Evolutionary conservation across 2,888 invertebrate genomes (phyloP).

Genomic region (Drosophila neoperkinsi): DNA sequence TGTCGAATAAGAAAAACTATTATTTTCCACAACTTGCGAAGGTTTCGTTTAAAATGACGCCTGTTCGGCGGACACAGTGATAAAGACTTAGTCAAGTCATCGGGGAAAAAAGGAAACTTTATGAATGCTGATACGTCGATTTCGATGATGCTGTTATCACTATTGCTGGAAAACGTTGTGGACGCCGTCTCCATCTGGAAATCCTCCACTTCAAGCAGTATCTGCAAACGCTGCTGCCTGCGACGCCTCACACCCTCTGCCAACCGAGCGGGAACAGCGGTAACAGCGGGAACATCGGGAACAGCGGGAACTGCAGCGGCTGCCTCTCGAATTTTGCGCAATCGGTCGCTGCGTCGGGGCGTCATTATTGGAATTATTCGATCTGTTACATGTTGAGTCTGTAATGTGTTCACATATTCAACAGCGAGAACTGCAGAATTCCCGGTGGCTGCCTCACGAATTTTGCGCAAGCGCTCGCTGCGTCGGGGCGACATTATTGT

Average conservation of each 20-base stretch:
- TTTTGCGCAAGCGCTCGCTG: conserved; percentile 29
- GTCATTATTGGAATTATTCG: conserved; percentile 7
- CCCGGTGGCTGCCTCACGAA: not conserved
- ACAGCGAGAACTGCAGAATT: not conserved
- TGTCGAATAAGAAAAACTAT: not conserved
- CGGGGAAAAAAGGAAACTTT: not conserved
- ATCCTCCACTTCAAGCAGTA: not conserved
- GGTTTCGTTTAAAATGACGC: not conserved
- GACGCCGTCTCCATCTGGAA: not conserved
- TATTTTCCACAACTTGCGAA: not conserved
- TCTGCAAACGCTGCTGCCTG: no score
- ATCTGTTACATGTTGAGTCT: no score
- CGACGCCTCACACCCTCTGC: no score
- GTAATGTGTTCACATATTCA: not conserved
- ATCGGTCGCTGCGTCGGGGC: conserved; percentile 33
- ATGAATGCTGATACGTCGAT: accelerated
- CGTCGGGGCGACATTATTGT: conserved; percentile 21
- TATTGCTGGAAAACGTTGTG: no score
- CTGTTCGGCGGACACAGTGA: not conserved
- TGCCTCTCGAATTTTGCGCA: conserved; percentile 14
- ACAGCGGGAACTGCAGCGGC: no score
- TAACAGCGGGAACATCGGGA: not conserved
- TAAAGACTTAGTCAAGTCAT: not conserved
- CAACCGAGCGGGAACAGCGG: not conserved
- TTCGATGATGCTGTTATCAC: no score